Evolutionary conservation across 2,888 invertebrate genomes (phyloP).

Genomic region (Copidosoma aretas): DNA sequence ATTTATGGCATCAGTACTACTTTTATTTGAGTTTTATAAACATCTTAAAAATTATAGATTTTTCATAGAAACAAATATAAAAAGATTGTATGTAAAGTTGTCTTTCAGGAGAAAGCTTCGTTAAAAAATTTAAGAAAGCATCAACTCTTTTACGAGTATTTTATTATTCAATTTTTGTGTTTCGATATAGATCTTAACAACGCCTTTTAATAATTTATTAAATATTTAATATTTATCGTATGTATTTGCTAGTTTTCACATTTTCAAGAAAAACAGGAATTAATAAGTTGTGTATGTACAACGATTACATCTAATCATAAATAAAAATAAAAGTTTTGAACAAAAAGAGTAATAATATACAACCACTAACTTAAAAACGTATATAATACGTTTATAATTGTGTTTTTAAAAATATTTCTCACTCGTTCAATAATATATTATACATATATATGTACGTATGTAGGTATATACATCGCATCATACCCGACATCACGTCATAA

Average conservation of each 20-base stretch:
- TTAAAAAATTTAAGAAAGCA: constrained; percentile 26
- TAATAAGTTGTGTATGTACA: constrained; percentile 29
- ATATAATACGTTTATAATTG: constrained; percentile 21
- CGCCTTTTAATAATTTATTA: constrained; percentile 27
- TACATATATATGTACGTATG: neutral
- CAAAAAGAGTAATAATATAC: constrained; percentile 11
- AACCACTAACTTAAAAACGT: constrained; percentile 24
- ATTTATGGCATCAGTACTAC: constrained; percentile 20
- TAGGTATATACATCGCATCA: too few relatives aligned
- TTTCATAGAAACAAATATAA: constrained; percentile 23
- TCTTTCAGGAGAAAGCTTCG: constrained; percentile 4
- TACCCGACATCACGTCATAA: too few relatives aligned
- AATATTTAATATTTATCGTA: constrained; percentile 25
- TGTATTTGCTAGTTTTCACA: constrained; percentile 9
- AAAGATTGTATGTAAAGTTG: constrained; percentile 19
- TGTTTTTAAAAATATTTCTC: constrained; percentile 16
- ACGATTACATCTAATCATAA: constrained; percentile 15
- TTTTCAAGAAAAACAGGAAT: neutral
- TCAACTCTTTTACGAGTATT: constrained; percentile 6
- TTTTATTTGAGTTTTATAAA: constrained; percentile 26
- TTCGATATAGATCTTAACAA: constrained; percentile 25
- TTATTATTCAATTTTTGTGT: constrained; percentile 9
- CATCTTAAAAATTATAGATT: constrained; percentile 13
- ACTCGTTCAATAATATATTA: too few relatives aligned
- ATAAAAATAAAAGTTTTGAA: constrained; percentile 13